These are phyloP conservation scores for Diabrotica balteata DNA, from an alignment of 2,888 invertebrate genomes.

Conservation along the genomic window DNA sequence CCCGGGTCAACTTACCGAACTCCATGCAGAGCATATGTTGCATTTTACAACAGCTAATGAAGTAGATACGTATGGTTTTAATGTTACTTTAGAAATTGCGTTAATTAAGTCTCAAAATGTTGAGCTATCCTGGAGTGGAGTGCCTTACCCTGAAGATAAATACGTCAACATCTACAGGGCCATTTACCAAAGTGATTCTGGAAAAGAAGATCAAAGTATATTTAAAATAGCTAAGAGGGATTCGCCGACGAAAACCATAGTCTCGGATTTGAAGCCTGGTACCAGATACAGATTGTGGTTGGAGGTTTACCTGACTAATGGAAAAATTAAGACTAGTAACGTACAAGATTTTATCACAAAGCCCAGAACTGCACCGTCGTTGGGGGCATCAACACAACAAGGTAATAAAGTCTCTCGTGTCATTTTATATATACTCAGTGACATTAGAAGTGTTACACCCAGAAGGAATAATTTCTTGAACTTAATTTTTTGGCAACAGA, in stretches of 20 bases:
- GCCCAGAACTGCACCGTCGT: conserved; percentile 66
- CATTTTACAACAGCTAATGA: conserved; percentile 76
- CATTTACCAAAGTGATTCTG: conserved; percentile 78
- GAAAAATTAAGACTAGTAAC: conserved; percentile 88
- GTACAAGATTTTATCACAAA: conserved; percentile 88
- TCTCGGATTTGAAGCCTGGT: conserved; percentile 76
- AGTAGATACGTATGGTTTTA: conserved; percentile 83
- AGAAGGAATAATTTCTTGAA: no score
- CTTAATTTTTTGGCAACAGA: no score
- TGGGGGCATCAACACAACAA: conserved; percentile 62
- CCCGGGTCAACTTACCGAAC: conserved; percentile 78
- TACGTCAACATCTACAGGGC: conserved; percentile 89
- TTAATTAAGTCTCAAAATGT: conserved; percentile 78
- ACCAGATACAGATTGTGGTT: conserved; percentile 88
- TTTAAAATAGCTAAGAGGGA: conserved; percentile 80
- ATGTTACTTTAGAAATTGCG: conserved; percentile 71
- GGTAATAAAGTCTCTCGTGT: conserved; percentile 53
- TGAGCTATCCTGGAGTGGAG: conserved; percentile 82
- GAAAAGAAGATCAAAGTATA: conserved; percentile 75
- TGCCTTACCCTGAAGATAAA: conserved; percentile 88
- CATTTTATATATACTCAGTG: no score
- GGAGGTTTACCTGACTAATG: conserved; percentile 88
- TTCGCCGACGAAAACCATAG: conserved; percentile 70
- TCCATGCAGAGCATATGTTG: conserved; percentile 74
- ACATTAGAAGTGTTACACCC: no score